Evolutionary conservation across 2,797 vertebrate genomes (phyloP).

Genomic region (Pseudochirops corinnae): DNA sequence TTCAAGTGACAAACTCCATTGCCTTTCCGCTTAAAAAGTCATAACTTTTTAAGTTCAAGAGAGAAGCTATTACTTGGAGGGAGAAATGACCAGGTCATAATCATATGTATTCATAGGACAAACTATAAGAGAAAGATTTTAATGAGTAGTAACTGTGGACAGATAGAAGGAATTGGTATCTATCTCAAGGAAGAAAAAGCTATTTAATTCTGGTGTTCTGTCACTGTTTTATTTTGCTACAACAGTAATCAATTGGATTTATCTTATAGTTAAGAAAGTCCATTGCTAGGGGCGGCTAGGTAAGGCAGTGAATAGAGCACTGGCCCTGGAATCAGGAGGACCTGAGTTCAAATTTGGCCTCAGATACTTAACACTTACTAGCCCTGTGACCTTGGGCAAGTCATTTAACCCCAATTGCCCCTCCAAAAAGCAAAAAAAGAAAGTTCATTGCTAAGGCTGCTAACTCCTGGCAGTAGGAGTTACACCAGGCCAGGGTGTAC

Average conservation of each 20-base stretch:
- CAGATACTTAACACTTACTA: no score
- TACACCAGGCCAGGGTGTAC: neutral
- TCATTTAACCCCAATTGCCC: no score
- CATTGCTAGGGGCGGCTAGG: no score
- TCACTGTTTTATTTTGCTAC: neutral
- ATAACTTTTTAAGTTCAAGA: slow-evolving; percentile 40
- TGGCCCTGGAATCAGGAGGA: no score
- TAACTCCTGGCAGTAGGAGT: neutral
- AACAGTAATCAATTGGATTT: neutral
- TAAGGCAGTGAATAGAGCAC: no score
- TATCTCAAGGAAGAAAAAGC: slow-evolving; percentile 36
- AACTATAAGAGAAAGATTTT: slow-evolving; percentile 44
- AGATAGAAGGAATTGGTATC: slow-evolving; percentile 6
- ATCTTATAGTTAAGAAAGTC: neutral
- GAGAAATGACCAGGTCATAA: slow-evolving; percentile 34
- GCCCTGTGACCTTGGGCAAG: no score
- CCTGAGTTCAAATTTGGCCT: no score
- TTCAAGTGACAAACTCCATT: slow-evolving; percentile 2
- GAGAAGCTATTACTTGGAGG: slow-evolving; percentile 52
- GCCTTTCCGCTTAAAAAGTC: slow-evolving; percentile 42
- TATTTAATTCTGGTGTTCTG: slow-evolving; percentile 40
- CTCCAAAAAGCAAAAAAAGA: no score
- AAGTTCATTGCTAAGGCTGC: neutral
- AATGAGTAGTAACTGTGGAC: slow-evolving; percentile 2
- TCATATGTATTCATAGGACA: slow-evolving; percentile 51